phyloP scores from a whole-genome alignment of 2,113 vertebrate species.

The Caranx ignobilis region DNA sequence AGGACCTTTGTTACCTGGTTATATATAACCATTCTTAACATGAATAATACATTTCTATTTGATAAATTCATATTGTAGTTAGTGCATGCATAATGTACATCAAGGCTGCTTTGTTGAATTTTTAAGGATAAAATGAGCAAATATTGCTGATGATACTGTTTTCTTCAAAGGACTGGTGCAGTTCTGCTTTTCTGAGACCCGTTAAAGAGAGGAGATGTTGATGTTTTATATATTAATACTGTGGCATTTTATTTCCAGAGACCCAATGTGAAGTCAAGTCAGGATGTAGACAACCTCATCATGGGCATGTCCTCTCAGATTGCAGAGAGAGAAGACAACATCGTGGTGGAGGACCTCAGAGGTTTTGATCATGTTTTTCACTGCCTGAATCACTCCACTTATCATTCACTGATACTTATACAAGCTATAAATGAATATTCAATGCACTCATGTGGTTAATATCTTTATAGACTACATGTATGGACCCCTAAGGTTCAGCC shows the following conservation, averaged over 20 bases:
- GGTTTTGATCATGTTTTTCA: slow-evolving; percentile 77
- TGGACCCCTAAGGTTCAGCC: slow-evolving; percentile 88
- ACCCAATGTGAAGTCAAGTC: slow-evolving; percentile 68
- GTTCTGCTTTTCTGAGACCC: neutral
- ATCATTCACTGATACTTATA: neutral
- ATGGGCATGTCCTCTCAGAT: slow-evolving; percentile 97
- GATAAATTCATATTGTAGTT: no score
- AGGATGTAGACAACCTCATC: slow-evolving; percentile 87
- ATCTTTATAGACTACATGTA: slow-evolving; percentile 92
- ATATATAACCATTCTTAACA: no score
- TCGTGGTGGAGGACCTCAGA: slow-evolving; percentile 93
- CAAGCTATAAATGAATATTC: neutral
- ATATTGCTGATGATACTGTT: neutral
- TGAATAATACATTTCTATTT: no score
- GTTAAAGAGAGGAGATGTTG: neutral
- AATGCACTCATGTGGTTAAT: neutral
- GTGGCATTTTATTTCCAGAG: slow-evolving; percentile 76
- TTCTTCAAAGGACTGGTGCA: slow-evolving; percentile 1
- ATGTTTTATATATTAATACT: neutral
- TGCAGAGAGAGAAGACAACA: slow-evolving; percentile 90
- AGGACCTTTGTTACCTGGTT: neutral
- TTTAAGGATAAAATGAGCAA: neutral
- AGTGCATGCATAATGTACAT: no score
- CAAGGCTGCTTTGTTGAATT: no score
- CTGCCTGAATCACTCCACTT: neutral